phyloP scores from a whole-genome alignment of 2,797 vertebrate species.

The Luscinia luscinia region DNA sequence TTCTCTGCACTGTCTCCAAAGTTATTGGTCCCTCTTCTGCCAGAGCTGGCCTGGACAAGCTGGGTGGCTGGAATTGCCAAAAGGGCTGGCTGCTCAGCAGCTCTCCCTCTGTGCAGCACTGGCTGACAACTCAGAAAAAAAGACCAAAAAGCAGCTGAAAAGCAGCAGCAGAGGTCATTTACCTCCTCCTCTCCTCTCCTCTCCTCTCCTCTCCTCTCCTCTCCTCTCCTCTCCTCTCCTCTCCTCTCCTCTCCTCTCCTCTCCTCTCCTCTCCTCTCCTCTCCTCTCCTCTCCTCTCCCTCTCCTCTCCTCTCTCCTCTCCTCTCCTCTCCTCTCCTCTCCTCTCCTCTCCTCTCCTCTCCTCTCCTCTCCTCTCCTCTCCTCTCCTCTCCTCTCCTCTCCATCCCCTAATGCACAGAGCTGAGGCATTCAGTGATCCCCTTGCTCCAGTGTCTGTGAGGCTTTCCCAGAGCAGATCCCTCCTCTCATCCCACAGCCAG shows the following conservation, averaged over 20 bases:
- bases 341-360: too few relatives aligned
- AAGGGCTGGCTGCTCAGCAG: not conserved
- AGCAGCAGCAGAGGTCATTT: not conserved
- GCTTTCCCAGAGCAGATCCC: not conserved
- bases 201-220: too few relatives aligned
- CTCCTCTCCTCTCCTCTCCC: not conserved
- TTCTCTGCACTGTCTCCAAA: conserved; percentile 22
- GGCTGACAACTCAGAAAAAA: not conserved
- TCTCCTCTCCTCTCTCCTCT: too few relatives aligned
- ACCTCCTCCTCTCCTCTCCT: not conserved
- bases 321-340: too few relatives aligned
- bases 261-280: too few relatives aligned
- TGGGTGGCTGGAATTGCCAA: not conserved
- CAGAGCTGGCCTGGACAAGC: not conserved
- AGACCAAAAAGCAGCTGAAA: not conserved
- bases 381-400: not conserved
- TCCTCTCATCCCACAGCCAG: not conserved
- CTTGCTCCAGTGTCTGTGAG: rapidly evolving
- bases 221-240: too few relatives aligned
- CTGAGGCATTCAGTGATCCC: rapidly evolving
- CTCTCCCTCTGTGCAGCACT: not conserved
- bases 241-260: too few relatives aligned
- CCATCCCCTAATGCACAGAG: not conserved
- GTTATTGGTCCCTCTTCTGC: not conserved
- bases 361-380: too few relatives aligned